Evolutionary conservation across 53 echinoderm and acorn worm species (phyloP), one percentile per base, ranked within the genome.

Genomic region (Paracentrotus lividus): DNA sequence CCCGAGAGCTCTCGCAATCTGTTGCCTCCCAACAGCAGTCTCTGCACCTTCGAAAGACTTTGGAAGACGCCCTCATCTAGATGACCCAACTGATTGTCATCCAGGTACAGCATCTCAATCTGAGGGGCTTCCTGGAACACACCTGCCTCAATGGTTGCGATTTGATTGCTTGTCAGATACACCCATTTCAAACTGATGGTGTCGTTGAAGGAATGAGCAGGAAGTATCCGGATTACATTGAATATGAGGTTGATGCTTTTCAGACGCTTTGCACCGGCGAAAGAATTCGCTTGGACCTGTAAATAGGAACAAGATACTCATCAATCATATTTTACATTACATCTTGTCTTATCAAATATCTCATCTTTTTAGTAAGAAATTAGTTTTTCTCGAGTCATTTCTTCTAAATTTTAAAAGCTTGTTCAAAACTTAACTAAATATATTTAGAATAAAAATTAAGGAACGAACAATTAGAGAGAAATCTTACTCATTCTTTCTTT

Each of bases 121-220:
- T 57, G 38, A 18, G 85, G 93, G 13, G 31, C 38, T 60, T 93
- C 93, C 21, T 85, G 84, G 31, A 93, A 93, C 29, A 93, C 85
- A 26, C 85, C 85, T 1, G 85, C 23, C 15, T 43, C 93, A 18
- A 93, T 64, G 12, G 44, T 42, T 0, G 26, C 23, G 49, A 93
- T 84, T 20, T 44, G 56, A 47, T 93, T 93, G 16, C 85, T 18
- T 26, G 85, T 84, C 42, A 93, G 85, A 47, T 93, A 93, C 84
- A 93, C 38, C 84, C 84, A 93, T 85, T 32, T 59, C 84, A 93
- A 21, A 27, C 85, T 85, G 1, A 13, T 4, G 4, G 85, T 84
- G 24, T 93, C 84, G 18, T 85, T 93, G 47, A 93, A 85, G 29
- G 85, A 36, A 18, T 58, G 58, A 7, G 61, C 49, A 0, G 93